A percentile compares a stretch with the other conserved stretches of the same genome.
These are phyloP conservation scores for Condylura cristata DNA, from an alignment of 2,113 vertebrate species.

Conservation along the genomic window DNA sequence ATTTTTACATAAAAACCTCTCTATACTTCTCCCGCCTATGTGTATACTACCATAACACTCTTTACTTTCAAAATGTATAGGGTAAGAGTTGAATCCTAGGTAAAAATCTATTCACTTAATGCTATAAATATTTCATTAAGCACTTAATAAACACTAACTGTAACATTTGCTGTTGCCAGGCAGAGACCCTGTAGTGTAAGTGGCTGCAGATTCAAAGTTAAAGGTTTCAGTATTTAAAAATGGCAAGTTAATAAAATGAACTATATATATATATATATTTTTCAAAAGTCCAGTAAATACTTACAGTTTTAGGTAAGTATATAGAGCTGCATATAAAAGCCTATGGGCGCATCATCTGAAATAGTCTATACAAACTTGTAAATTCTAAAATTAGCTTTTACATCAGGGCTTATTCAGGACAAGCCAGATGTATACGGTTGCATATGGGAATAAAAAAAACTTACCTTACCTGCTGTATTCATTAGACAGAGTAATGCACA, in stretches of 20 bases:
- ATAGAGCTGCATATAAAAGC: not conserved
- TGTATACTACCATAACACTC: not conserved
- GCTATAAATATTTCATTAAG: not conserved
- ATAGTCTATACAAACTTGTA: not conserved
- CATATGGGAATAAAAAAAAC: not conserved
- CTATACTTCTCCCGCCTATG: not conserved
- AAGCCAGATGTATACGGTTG: not conserved
- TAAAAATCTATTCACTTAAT: constrained; percentile 55
- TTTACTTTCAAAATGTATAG: not conserved
- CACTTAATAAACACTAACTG: not conserved
- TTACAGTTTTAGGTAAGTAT: not conserved
- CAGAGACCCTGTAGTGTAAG: not conserved
- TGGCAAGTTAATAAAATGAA: not conserved
- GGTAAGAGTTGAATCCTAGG: not conserved
- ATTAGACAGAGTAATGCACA: not conserved
- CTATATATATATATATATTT: not conserved
- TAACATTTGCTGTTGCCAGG: not conserved
- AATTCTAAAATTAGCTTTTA: not conserved
- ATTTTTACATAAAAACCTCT: constrained; percentile 14
- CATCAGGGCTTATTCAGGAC: not conserved
- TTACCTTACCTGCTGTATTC: not conserved
- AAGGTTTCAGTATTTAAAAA: not conserved
- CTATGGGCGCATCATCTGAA: not conserved
- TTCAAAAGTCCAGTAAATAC: not conserved
- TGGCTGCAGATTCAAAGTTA: not conserved